Base-by-base conservation (phyloP, 2,113 vertebrate genomes). In the Sorex fumeus region DNA sequence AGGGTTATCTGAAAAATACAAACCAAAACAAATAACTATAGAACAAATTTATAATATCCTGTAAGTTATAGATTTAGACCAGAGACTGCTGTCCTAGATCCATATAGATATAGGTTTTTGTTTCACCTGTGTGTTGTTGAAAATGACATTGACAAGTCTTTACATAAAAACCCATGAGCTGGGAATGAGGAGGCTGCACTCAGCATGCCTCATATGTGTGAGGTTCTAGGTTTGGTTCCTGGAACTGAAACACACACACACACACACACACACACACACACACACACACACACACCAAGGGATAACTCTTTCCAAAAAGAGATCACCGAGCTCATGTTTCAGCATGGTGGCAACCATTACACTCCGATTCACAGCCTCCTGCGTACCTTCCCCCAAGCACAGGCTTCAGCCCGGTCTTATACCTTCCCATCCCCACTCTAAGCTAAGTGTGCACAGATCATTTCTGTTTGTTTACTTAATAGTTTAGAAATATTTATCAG, bases 61-160 rank as follows among this genome's bases (percentile, higher is more conserved):
- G 1, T 83, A 88, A 87, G n/a, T 76, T 21, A 69, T 75, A 82
- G 75, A 87, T 83, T 85, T 72, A 66, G 0, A 85, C 2, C 10
- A 82, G 78, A 90, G 18, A 8, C 43, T 64, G 9, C 25, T 71
- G 0, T 72, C 32, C 45, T n/a, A 30, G 47, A 8, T 67, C 64
- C 32, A 13, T 15, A 30, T 9, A 13, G 64, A 66, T 27, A 21
- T 30, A 66, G 64, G 80, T 12, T 60, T 60, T 91, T 80, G 23
- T 21, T 93, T 18, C 13, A 16, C 8, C 25, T 78, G 25, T 36
- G 57, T 67, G 66, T 36, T 10, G 4, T 71, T 87, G 66, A 77
- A 86, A 90, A 47, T 72, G 21, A 88, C 69, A 78, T 53, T 40
- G 75, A 43, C 9, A 60, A 45, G 34, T 1, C 81, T 78, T 66